A percentile compares a stretch with the other conserved stretches of the same genome.
These are phyloP conservation scores for Geotrupes spiniger DNA, from an alignment of 2,888 invertebrate genomes.

Conservation along the genomic window DNA sequence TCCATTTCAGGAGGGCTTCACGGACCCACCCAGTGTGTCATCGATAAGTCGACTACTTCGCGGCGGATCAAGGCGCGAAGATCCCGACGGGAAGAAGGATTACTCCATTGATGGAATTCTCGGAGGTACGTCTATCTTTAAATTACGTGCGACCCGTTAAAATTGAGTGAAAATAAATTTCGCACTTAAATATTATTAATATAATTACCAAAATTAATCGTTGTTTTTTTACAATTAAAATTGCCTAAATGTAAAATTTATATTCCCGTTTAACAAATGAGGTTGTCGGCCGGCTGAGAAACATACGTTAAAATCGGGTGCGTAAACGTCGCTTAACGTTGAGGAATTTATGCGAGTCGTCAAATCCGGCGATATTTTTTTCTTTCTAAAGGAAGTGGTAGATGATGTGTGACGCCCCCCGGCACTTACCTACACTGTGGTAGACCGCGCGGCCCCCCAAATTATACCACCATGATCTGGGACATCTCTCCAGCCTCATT, in stretches of 20 bases:
- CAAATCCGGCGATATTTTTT: slow-evolving; percentile 17
- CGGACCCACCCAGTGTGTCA: slow-evolving; percentile 89
- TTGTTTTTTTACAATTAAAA: no score
- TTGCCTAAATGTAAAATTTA: no score
- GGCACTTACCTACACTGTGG: slow-evolving; percentile 20
- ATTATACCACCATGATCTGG: slow-evolving; percentile 23
- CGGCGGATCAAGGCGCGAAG: slow-evolving; percentile 67
- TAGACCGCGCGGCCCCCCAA: slow-evolving; percentile 26
- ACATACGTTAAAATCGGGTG: slow-evolving; percentile 17
- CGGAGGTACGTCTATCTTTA: slow-evolving; percentile 45
- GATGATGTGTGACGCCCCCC: slow-evolving; percentile 22
- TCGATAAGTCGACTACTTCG: slow-evolving; percentile 90
- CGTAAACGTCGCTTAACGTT: slow-evolving; percentile 21
- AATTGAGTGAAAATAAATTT: no score
- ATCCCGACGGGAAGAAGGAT: slow-evolving; percentile 71
- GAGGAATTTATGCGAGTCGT: slow-evolving; percentile 15
- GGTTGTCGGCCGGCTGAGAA: slow-evolving; percentile 11
- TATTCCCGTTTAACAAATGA: no score
- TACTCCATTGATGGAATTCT: slow-evolving; percentile 72
- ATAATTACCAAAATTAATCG: no score
- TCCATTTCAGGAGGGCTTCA: slow-evolving; percentile 72
- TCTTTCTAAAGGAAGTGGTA: slow-evolving; percentile 24
- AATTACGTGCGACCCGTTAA: no score
- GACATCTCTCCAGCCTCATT: slow-evolving; percentile 1
- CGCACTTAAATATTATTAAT: no score